Percentiles rank a stretch among this genome's conserved stretches.
Conservation (phyloP, 2,888 invertebrate genomes). For the Ochropleura plecta region DNA sequence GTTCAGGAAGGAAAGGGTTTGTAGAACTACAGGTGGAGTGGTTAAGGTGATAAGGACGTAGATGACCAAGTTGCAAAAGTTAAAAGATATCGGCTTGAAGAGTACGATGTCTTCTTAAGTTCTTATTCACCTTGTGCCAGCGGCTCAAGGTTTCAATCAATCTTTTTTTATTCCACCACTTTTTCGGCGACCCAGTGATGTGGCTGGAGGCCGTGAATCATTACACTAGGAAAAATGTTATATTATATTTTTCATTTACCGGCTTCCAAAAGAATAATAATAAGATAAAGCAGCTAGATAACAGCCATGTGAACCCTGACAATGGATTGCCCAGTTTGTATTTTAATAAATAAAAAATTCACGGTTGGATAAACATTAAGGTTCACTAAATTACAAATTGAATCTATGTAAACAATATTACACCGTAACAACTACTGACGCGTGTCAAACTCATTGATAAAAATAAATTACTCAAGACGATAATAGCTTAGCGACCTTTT, state of each 20-base stretch:
- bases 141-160: conserved; percentile 73
- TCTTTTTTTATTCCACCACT: conserved; percentile 69
- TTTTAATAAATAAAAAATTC: conserved; percentile 58
- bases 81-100: conserved; percentile 71
- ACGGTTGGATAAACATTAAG: conserved; percentile 67
- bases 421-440: conserved; percentile 79
- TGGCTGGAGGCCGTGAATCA: conserved; percentile 57
- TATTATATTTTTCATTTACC: conserved; percentile 37
- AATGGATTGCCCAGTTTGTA: conserved; percentile 5
- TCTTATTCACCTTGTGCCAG: conserved; percentile 72
- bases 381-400: conserved; percentile 65
- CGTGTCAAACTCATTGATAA: conserved; percentile 87
- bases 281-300: conserved; percentile 15
- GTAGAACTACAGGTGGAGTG: conserved; percentile 6
- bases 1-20: conserved; percentile 44
- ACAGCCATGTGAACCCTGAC: conserved; percentile 41
- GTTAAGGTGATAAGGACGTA: conserved; percentile 28
- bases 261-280: conserved; percentile 18
- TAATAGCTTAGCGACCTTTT: conserved; percentile 81
- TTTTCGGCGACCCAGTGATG: conserved; percentile 69
- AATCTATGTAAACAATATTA: conserved; percentile 71
- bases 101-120: conserved; percentile 73
- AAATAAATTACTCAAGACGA: conserved; percentile 78
- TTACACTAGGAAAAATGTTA: conserved; percentile 56
- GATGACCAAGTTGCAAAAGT: conserved; percentile 26